Percentiles rank a stretch among this genome's conserved stretches.
Conservation (phyloP, 2,888 invertebrate species). For the Elysia crispata region DNA sequence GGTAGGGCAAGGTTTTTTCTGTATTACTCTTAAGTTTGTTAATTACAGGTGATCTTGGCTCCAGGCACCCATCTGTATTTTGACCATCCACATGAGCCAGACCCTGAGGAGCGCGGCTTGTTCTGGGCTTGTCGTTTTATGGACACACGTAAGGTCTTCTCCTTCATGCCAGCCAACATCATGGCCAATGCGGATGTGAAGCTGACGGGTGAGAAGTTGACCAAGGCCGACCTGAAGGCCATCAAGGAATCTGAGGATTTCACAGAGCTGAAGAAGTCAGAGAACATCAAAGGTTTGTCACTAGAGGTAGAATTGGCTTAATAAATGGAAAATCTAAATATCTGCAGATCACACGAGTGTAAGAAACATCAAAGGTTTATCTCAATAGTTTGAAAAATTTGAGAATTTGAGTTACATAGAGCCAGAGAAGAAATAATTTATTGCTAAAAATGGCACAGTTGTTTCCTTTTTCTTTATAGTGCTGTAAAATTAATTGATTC, state of each 20-base stretch:
- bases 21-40: too few relatives aligned
- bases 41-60: slow-evolving; percentile 68
- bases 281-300: slow-evolving; percentile 65
- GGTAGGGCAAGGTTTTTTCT: too few relatives aligned
- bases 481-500: too few relatives aligned
- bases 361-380: too few relatives aligned
- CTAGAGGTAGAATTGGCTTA: neutral
- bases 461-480: too few relatives aligned
- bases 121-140: slow-evolving; percentile 74
- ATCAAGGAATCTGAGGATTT: slow-evolving; percentile 57
- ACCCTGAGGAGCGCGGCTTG: slow-evolving; percentile 72
- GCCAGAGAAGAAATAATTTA: too few relatives aligned
- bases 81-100: slow-evolving; percentile 72
- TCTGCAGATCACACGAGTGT: too few relatives aligned
- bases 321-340: too few relatives aligned
- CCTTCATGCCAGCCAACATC: slow-evolving; percentile 68
- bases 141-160: slow-evolving; percentile 70
- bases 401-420: too few relatives aligned
- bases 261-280: slow-evolving; percentile 61
- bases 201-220: slow-evolving; percentile 65
- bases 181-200: slow-evolving; percentile 67
- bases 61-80: slow-evolving; percentile 72
- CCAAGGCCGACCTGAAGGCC: slow-evolving; percentile 58
- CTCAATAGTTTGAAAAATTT: too few relatives aligned
- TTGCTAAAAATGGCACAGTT: too few relatives aligned